Evolutionary conservation across 2,113 vertebrate genomes (phyloP).

Genomic region (Carassius carassius): DNA sequence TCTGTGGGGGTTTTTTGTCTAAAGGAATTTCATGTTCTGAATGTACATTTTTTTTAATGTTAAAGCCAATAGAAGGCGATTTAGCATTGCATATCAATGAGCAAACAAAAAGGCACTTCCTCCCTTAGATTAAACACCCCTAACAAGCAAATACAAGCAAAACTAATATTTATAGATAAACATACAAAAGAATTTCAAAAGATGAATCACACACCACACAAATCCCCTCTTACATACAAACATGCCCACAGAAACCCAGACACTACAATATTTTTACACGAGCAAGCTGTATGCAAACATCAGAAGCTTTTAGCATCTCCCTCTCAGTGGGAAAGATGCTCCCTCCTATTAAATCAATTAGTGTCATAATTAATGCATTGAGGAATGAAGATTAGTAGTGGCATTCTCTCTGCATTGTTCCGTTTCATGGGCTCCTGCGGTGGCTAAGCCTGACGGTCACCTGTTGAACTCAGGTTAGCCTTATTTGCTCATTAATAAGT

Average conservation of each 20-base stretch:
- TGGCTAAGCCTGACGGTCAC: neutral
- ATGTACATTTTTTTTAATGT: neutral
- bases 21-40: neutral
- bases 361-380: constrained; percentile 29
- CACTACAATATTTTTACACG: neutral
- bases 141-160: neutral
- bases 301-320: constrained; percentile 18
- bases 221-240: neutral
- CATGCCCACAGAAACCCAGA: constrained; percentile 16
- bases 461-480: constrained; percentile 14
- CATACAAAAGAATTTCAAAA: neutral
- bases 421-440: neutral
- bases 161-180: constrained; percentile 14
- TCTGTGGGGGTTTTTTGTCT: neutral
- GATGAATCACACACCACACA: neutral
- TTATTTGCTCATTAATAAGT: constrained; percentile 5
- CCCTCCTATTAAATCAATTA: constrained; percentile 43
- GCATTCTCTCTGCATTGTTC: neutral
- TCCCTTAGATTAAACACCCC: neutral
- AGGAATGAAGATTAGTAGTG: constrained; percentile 4
- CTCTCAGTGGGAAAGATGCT: constrained; percentile 9
- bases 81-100: neutral
- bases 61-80: neutral
- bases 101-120: neutral
- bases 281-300: neutral